Evolutionary conservation across 2,113 vertebrate genomes (phyloP).

Genomic region (Festucalex cinctus): DNA sequence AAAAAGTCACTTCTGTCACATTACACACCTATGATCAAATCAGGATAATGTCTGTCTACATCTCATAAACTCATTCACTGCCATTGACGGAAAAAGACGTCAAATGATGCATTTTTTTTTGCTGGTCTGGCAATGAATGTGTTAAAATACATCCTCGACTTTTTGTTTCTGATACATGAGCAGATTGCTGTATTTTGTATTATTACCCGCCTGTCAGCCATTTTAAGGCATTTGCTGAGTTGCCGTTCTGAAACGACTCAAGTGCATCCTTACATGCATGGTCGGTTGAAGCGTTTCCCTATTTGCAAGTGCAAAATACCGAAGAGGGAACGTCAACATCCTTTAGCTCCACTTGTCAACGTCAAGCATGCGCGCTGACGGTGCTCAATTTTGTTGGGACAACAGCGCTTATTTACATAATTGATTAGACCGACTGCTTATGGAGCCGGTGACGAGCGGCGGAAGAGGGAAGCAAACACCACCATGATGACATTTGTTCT

Average conservation of each 20-base stretch:
- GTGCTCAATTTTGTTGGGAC: constrained; percentile 51
- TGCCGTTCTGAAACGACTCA: constrained; percentile 12
- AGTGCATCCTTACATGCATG: constrained; percentile 21
- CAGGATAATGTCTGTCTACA: too few relatives aligned
- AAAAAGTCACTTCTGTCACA: too few relatives aligned
- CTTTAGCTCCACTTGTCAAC: constrained; percentile 15
- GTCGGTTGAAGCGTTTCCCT: constrained; percentile 27
- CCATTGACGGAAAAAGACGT: too few relatives aligned
- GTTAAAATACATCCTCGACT: too few relatives aligned
- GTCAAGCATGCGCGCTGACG: neutral
- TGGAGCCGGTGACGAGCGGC: constrained; percentile 39
- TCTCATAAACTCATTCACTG: too few relatives aligned
- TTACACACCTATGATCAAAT: too few relatives aligned
- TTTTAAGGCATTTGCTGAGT: constrained; percentile 11
- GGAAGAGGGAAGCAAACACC: constrained; percentile 37
- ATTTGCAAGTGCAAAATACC: constrained; percentile 40
- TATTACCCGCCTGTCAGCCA: constrained; percentile 6
- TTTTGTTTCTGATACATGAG: too few relatives aligned
- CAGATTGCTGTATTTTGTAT: neutral
- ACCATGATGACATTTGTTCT: constrained; percentile 43
- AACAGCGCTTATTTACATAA: constrained; percentile 65
- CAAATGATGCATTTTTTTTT: too few relatives aligned
- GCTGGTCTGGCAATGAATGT: too few relatives aligned
- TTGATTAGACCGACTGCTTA: constrained; percentile 60
- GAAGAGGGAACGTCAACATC: constrained; percentile 50